Evolutionary conservation across 2,113 vertebrate species (phyloP), one percentile per base, ranked within the genome.

Genomic region (Carollia perspicillata): DNA sequence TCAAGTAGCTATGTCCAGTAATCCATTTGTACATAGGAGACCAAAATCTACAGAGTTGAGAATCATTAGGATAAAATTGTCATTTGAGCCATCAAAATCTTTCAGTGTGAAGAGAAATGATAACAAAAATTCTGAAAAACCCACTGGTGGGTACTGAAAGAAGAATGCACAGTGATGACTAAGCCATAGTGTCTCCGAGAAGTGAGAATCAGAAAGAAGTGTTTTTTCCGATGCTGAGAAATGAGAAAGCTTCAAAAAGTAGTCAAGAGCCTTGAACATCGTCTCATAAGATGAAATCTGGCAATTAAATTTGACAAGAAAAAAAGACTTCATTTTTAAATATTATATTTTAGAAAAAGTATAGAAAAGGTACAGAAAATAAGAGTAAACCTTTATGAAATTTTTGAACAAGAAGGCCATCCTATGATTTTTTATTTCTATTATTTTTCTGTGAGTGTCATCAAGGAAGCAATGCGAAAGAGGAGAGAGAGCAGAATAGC

Each of bases 61-160:
- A 71, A 37, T 93, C 23, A 83, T 97, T 96, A 93, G 83, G 87
- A 96, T 96, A 83, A 94, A 63, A 92, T 96, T 77, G 40, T 85
- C 92, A 30, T 79, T 95, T 88, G 90, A 95, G 55, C 53, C 68
- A 88, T 20, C 22, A 93, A 95, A 92, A 81, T 88, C 11, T 71
- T 96, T 79, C 33, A 75, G 51, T 87, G 40, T 68, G 33, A 77
- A 71, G 11, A 85, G 44, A 92, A 94, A 69, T 6, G 9, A 80
- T 49, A 95, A 79, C 6, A 84, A 95, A 75, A 75, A 51, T 35
- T 13, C 68, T 60, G 49, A 33, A 87, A 95, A 88, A 49, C 3
- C 16, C 18, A 74, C 10, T 72, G 51, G 72, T 74, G n/a, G 28
- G 60, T 53, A 69, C 6, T 49, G 69, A 84, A 90, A 63, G 35